phyloP scores from a whole-genome alignment of 2,113 vertebrate genomes.

The Pituophis catenifer region DNA sequence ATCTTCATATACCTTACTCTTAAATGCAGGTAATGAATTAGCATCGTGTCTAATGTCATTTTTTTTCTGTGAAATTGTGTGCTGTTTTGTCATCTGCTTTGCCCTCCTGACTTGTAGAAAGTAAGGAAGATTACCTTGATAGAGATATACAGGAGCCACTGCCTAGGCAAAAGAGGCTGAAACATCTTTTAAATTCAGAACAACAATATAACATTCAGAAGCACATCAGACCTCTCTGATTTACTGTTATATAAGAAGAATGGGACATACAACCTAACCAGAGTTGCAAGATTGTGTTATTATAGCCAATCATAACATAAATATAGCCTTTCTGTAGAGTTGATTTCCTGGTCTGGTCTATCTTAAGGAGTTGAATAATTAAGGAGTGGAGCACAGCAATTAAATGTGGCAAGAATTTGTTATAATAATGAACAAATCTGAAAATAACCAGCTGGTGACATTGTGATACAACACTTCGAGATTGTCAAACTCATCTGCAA shows the following conservation, averaged over 20 bases:
- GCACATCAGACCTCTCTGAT: neutral
- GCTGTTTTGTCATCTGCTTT: neutral
- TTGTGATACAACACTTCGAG: neutral
- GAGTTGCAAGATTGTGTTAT: neutral
- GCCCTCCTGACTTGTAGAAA: neutral
- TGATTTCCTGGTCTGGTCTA: neutral
- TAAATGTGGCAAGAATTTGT: neutral
- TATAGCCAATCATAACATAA: neutral
- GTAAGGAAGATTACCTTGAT: neutral
- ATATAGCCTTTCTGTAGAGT: neutral
- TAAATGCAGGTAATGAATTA: neutral
- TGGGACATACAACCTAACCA: neutral
- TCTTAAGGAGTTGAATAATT: neutral
- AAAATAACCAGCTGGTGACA: neutral
- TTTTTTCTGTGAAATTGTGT: neutral
- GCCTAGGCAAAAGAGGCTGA: neutral
- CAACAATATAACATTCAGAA: neutral
- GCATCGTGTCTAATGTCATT: neutral
- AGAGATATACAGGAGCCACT: neutral
- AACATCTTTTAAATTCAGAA: neutral
- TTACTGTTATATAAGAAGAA: neutral
- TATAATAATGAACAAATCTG: neutral
- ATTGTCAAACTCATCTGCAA: neutral
- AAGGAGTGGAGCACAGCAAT: neutral
- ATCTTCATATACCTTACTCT: too few species aligned